Evolutionary conservation across 2,113 vertebrate genomes (phyloP).

Genomic region (Furnarius figulus): DNA sequence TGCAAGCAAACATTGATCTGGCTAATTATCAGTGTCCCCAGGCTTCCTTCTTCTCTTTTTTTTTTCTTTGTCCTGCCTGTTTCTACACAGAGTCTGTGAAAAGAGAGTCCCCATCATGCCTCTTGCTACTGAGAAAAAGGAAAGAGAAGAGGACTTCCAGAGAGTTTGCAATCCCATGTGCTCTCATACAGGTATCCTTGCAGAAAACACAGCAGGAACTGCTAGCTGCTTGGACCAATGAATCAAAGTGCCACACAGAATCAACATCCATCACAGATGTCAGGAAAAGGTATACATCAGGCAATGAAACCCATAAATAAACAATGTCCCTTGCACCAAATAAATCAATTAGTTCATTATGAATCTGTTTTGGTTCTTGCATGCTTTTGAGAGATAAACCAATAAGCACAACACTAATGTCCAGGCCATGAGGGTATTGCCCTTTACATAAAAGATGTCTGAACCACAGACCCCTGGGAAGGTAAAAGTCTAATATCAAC

Average conservation of each 20-base stretch:
- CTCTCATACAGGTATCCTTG: background rate
- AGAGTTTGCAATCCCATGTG: background rate
- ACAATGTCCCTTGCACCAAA: background rate
- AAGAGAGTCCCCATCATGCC: background rate
- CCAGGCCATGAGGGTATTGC: background rate
- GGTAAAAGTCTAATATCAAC: background rate
- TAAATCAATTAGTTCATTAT: background rate
- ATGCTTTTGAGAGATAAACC: background rate
- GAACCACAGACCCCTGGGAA: background rate
- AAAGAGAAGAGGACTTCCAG: background rate
- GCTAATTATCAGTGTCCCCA: background rate
- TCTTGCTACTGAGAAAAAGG: background rate
- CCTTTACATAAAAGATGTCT: background rate
- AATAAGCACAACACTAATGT: background rate
- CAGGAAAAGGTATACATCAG: background rate
- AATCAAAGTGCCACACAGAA: background rate
- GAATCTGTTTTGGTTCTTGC: background rate
- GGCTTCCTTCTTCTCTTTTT: background rate
- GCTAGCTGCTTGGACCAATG: background rate
- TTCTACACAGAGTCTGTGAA: background rate
- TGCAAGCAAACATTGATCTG: background rate
- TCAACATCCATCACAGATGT: background rate
- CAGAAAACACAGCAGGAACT: background rate
- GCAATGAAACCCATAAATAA: background rate
- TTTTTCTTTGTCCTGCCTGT: background rate